Conservation (phyloP, 2,797 vertebrate species). For the Urosaurus nigricauda region DNA sequence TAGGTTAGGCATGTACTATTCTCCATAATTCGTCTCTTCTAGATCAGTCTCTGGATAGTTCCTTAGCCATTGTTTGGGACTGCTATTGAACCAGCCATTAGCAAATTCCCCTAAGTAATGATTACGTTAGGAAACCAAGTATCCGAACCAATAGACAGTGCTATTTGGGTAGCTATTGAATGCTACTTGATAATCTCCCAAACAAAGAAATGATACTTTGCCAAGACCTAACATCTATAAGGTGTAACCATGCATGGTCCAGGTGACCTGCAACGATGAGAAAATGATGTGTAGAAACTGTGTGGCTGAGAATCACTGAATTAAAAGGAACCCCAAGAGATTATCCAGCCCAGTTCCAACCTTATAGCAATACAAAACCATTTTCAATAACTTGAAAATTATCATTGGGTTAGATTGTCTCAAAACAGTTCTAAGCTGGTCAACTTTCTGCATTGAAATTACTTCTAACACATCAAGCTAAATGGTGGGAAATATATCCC, state of each 20-base stretch:
- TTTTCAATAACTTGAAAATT: background rate
- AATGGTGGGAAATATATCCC: constrained; percentile 28
- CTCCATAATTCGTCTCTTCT: background rate
- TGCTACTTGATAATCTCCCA: no score
- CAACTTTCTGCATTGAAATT: constrained; percentile 42
- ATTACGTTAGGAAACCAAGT: background rate
- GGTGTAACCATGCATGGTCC: background rate
- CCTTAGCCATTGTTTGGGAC: background rate
- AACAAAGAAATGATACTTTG: background rate
- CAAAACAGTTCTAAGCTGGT: constrained; percentile 40
- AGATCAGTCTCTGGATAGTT: background rate
- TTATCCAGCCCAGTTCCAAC: background rate
- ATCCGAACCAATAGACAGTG: no score
- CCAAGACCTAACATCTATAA: background rate
- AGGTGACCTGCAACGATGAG: no score
- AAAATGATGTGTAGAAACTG: background rate
- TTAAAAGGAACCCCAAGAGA: background rate
- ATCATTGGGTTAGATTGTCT: constrained; percentile 39
- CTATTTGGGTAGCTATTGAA: no score
- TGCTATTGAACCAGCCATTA: background rate
- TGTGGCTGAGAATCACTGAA: background rate
- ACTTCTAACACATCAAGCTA: constrained; percentile 63
- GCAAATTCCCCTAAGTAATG: background rate
- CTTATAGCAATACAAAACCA: background rate
- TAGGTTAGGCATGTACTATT: background rate